Percentiles rank a stretch among this genome's conserved stretches.
Evolutionary conservation across 2,797 vertebrate species (phyloP).

Genomic region (Lacerta viridis): DNA sequence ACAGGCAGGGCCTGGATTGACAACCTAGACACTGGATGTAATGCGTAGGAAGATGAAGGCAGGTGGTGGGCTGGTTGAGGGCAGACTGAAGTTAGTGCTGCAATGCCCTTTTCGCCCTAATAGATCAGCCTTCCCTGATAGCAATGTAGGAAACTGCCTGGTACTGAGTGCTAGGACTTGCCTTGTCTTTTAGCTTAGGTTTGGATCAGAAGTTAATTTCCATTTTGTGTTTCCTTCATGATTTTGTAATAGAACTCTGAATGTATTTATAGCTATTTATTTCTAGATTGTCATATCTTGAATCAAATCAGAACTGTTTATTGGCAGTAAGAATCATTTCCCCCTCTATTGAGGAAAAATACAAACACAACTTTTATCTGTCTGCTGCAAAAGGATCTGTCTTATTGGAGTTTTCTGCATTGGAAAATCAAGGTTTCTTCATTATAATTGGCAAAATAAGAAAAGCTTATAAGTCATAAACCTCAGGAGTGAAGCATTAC

Average conservation of each 20-base stretch:
- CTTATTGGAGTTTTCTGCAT: slow-evolving; percentile 83
- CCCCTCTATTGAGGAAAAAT: slow-evolving; percentile 62
- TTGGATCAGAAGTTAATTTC: slow-evolving; percentile 66
- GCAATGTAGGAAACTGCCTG: too few species aligned
- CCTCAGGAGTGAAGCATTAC: slow-evolving; percentile 52
- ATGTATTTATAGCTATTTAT: slow-evolving; percentile 84
- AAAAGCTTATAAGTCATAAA: slow-evolving; percentile 76
- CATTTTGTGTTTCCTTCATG: slow-evolving; percentile 72
- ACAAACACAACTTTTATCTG: slow-evolving; percentile 67
- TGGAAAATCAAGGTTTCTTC: slow-evolving; percentile 81
- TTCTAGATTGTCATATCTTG: slow-evolving; percentile 75
- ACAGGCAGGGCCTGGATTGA: too few species aligned
- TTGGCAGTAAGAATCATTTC: slow-evolving; percentile 53
- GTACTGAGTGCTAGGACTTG: slow-evolving; percentile 36
- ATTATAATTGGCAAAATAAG: slow-evolving; percentile 79
- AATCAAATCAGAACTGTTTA: slow-evolving; percentile 71
- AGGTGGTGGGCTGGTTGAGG: too few species aligned
- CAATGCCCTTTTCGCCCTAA: too few species aligned
- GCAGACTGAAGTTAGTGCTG: too few species aligned
- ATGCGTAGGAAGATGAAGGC: too few species aligned
- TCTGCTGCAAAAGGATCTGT: slow-evolving; percentile 62
- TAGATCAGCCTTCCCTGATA: too few species aligned
- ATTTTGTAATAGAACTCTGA: slow-evolving; percentile 77
- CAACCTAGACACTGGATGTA: too few species aligned
- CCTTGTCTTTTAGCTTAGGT: slow-evolving; percentile 57